Evolutionary conservation across 2,797 vertebrate species (phyloP).

Genomic region (Neopelma chrysocephalum): DNA sequence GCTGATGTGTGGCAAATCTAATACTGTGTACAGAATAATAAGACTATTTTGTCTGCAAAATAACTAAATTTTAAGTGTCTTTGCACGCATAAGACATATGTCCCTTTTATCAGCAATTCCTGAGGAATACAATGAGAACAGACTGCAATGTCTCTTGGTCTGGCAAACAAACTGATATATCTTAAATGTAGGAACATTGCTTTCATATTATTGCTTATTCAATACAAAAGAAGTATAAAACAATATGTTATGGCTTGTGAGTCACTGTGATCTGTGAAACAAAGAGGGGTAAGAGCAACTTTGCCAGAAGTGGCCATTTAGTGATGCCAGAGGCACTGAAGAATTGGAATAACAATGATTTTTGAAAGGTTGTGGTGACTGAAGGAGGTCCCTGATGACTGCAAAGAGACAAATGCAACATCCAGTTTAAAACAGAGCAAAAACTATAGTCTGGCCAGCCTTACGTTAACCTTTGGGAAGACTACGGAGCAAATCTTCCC

Average conservation of each 20-base stretch:
- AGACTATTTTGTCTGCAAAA: neutral
- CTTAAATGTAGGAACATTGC: neutral
- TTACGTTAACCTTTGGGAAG: neutral
- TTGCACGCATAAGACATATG: neutral
- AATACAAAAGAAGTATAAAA: neutral
- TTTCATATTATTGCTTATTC: neutral
- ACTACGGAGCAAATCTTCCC: neutral
- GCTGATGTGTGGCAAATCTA: neutral
- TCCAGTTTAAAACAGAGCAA: neutral
- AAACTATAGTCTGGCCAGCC: neutral
- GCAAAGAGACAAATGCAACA: neutral
- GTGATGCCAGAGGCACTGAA: neutral
- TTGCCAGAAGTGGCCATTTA: neutral
- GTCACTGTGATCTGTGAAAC: neutral
- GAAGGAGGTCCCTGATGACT: neutral
- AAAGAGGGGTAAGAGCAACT: neutral
- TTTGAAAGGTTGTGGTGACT: neutral
- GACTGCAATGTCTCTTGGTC: neutral
- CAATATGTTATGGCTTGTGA: neutral
- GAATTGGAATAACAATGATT: neutral
- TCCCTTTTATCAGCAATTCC: neutral
- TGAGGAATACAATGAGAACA: neutral
- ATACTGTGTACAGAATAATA: neutral
- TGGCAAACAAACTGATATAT: neutral
- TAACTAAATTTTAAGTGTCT: neutral